These are phyloP conservation scores for Fopius arisanus DNA, from an alignment of 1,140 invertebrate species.

Conservation along the genomic window DNA sequence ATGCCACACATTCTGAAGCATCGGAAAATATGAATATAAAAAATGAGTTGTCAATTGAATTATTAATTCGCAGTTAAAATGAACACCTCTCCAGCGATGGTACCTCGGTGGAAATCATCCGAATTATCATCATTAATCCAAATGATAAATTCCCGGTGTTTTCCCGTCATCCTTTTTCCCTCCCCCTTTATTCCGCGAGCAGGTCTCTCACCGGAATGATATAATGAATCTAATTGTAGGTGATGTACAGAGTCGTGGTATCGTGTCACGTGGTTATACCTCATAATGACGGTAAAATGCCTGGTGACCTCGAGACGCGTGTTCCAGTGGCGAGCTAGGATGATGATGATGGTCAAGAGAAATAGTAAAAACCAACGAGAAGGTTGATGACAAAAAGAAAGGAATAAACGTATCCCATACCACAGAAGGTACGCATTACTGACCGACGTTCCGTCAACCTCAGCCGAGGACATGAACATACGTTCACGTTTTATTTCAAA, in stretches of 20 bases:
- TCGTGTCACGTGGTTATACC: conserved; percentile 10
- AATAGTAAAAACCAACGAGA: neutral
- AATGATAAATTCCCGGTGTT: neutral
- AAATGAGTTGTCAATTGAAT: no score
- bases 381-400: conserved; percentile 3
- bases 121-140: neutral
- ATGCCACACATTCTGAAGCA: no score
- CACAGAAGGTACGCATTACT: neutral
- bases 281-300: conserved; percentile 14
- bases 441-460: neutral
- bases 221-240: conserved; percentile 24
- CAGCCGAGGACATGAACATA: neutral
- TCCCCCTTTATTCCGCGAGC: neutral
- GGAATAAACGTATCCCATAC: neutral
- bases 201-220: conserved; percentile 16
- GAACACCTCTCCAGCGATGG: neutral
- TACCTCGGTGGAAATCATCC: neutral
- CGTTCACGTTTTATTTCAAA: conserved; percentile 5
- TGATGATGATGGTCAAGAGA: conserved; percentile 5
- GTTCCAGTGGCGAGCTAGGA: conserved; percentile 13
- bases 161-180: neutral
- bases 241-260: conserved; percentile 18
- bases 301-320: conserved; percentile 23
- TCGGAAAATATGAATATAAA: no score
- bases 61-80: no score